Evolutionary conservation across 2,888 invertebrate species (phyloP), one percentile per base, ranked within the genome.

Genomic region (Seira musarum): DNA sequence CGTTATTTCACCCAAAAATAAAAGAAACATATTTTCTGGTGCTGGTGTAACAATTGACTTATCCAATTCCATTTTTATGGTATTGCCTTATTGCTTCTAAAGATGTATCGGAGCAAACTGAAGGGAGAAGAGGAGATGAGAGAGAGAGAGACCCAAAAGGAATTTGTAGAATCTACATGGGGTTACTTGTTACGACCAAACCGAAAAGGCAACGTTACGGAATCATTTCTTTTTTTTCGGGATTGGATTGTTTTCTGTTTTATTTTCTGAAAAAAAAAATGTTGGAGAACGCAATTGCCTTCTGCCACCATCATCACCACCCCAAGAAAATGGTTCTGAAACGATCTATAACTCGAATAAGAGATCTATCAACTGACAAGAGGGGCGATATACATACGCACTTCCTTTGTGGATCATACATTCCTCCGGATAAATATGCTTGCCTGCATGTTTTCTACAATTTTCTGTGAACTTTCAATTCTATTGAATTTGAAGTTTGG

Each of bases 161-260:
- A 74, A 53, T 76, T 76, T 69, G 40, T 49, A 25, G 63, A 65
- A 69, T 13, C 75, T 68, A 49, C 63, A 49, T 49, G 68, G 69
- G 69, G 75, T 67, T 74, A 74, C 74, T 61, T 74, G 68, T 75
- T 75, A 75, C 75, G 75, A 75, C 75, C 40, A 25, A 30, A 30
- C 30, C 30, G 30, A 30, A n/a, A 49, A 49, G 49, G 49, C 49
- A 49, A 13, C 17, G 3, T 3, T 49, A 49, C 17, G 30, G 30
- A 30, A 30, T 30, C 2, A 8, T 30, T 13, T 49, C 15, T 49
- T 49, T 13, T 49, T 49, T 49, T 49, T 49, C 49, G 49, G 49
- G 49, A 49, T 49, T 49, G 49, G 49, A 49, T 49, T 49, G 49
- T 49, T 49, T 49, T n/a, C 15, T 49, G 15, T 49, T 49, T 49